Conservation (phyloP, 92 coral and sea anemone species). For the Epizoanthus stellaris region DNA sequence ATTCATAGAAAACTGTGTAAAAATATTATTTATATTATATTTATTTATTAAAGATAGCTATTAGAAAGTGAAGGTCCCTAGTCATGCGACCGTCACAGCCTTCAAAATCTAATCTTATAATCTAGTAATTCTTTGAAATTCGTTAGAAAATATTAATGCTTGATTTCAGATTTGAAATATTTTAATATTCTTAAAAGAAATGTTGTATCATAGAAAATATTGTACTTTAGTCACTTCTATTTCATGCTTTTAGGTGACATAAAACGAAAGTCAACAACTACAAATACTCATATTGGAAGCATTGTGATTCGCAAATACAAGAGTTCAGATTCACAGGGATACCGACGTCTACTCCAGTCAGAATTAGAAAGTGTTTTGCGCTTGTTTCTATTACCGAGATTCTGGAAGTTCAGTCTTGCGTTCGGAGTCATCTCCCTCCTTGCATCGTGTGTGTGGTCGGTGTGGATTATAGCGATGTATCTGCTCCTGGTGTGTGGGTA, state of each 20-base stretch:
- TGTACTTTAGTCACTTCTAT: background rate
- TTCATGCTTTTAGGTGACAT: background rate
- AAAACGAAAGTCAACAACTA: background rate
- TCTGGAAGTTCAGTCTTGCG: constrained; percentile 36
- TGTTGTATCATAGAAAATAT: too few relatives aligned
- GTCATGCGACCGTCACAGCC: too few relatives aligned
- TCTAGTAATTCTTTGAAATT: too few relatives aligned
- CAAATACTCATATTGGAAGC: background rate
- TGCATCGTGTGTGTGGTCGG: background rate
- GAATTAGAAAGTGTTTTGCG: constrained; percentile 59
- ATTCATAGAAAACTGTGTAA: too few relatives aligned
- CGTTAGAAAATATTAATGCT: too few relatives aligned
- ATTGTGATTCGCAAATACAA: constrained; percentile 65
- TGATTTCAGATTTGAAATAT: too few relatives aligned
- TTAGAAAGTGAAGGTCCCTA: too few relatives aligned
- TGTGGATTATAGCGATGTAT: background rate
- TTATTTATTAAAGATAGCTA: too few relatives aligned
- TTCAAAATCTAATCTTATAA: too few relatives aligned
- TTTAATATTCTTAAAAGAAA: too few relatives aligned
- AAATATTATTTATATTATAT: too few relatives aligned
- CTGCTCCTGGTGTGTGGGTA: background rate
- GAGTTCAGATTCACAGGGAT: constrained; percentile 44
- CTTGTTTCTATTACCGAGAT: constrained; percentile 54
- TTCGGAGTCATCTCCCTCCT: background rate
- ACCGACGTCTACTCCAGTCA: constrained; percentile 65